Base-by-base conservation (phyloP, 2,888 invertebrate genomes). In the Ischnura elegans region DNA sequence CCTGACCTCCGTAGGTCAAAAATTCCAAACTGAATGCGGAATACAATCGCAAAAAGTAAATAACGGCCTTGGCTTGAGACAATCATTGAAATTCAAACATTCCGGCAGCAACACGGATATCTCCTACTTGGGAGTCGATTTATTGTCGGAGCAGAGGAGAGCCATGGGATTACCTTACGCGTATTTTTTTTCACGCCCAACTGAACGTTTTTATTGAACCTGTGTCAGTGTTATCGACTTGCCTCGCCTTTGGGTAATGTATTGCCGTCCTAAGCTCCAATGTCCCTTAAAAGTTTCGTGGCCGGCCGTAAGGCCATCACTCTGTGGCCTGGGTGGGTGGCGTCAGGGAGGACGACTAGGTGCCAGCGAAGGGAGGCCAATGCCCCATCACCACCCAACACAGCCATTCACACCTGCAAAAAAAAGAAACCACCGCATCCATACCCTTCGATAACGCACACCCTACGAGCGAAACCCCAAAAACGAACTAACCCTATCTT, bases 201-300 rank as follows among this genome's bases (percentile, higher is more conserved):
- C 45, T n/a, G 45, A 46, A 86, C 86, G 86, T 86, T 86, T 86
- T 86, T 86, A 45, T 86, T 86, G 86, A 86, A 86, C 86, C 86
- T n/a, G 45, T 86, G 86, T 86, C 86, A 86, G 45, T 46, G 86
- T 86, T 86, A 86, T 86, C 86, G 86, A 86, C 86, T 86, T 45
- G 43, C 86, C 43, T 86, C 86, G 86, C 86, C 46, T 86, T 46
- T 25, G 86, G 86, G n/a, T 45, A 86, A 86, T n/a, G 46, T 86
- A 86, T 86, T 46, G 46, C 86, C 45, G 10, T 25, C 86, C 86
- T 86, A 86, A 86, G 86, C 46, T 86, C 45, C 86, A 46, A 86
- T 46, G 46, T 86, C 45, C 86, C 86, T 86, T 86, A 86, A 86
- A 86, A 86, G 86, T 86, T 86, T 86, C 45, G 46, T 86, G 86